Evolutionary conservation across 2,888 invertebrate species (phyloP).

Genomic region (Eupeodes latifasciatus): DNA sequence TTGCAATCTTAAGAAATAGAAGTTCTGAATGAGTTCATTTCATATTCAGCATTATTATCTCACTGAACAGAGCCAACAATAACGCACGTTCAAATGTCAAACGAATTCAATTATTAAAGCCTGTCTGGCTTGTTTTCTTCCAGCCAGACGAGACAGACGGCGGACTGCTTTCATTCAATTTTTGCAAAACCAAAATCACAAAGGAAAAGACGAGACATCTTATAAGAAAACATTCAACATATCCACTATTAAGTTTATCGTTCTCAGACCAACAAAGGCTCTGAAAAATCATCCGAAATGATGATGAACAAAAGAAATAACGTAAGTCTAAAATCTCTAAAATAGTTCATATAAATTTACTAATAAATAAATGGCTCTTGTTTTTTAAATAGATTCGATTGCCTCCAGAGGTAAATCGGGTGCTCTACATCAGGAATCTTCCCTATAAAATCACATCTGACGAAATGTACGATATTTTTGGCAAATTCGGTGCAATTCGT

Average conservation of each 20-base stretch:
- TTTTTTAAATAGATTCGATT: constrained; percentile 92
- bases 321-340: constrained; percentile 78
- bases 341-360: constrained; percentile 46
- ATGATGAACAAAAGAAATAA: constrained; percentile 83
- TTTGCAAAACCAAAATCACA: constrained; percentile 44
- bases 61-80: background rate
- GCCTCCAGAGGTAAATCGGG: constrained; percentile 99
- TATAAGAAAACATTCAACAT: background rate
- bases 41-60: no score
- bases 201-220: constrained; percentile 65
- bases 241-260: constrained; percentile 61
- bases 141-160: background rate
- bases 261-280: constrained; percentile 45
- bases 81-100: background rate
- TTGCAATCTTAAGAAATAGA: no score
- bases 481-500: constrained; percentile 99
- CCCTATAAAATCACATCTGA: constrained; percentile 99
- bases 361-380: constrained; percentile 37
- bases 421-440: constrained; percentile 97
- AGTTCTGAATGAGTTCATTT: background rate
- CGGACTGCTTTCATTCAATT: background rate
- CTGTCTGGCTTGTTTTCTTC: background rate
- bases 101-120: background rate
- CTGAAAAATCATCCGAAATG: constrained; percentile 30
- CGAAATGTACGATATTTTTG: constrained; percentile 99